These are phyloP conservation scores for Cephus sareptanus DNA, from an alignment of 2,888 invertebrate species.

Conservation along the genomic window DNA sequence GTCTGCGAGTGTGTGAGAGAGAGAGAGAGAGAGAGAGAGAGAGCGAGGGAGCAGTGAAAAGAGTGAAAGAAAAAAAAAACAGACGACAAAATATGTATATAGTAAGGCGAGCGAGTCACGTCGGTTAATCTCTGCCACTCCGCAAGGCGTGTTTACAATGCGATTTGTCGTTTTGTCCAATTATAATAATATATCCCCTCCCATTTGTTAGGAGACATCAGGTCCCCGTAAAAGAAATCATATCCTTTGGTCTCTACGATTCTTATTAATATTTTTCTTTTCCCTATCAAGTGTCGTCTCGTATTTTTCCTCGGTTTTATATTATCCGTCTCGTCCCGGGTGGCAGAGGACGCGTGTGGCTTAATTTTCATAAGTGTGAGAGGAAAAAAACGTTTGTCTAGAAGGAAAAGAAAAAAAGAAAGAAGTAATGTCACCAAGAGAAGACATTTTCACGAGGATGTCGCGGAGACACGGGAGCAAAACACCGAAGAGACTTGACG, in stretches of 20 bases:
- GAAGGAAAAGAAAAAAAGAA: not conserved
- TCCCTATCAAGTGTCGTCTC: not conserved
- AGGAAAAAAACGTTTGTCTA: not conserved
- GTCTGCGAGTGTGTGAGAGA: not conserved
- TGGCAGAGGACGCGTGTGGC: not conserved
- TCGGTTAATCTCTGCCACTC: not conserved
- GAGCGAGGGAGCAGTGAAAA: not conserved
- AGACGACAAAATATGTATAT: not conserved
- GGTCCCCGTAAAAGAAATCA: not conserved
- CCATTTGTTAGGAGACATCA: not conserved
- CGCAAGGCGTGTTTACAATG: conserved; percentile 12
- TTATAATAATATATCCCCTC: conserved; percentile 6
- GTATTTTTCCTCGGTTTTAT: not conserved
- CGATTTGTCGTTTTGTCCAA: conserved; percentile 16
- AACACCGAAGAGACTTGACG: not conserved
- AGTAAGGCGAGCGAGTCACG: not conserved
- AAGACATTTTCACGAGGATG: not conserved
- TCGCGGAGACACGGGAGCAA: not conserved
- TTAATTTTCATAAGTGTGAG: not conserved
- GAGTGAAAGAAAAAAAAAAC: not conserved
- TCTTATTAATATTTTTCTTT: not conserved
- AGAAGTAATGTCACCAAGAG: not conserved
- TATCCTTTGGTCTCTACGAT: not conserved
- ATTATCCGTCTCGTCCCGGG: not conserved
- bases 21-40: not conserved